phyloP scores from a whole-genome alignment of 2,113 vertebrate genomes.

The Rhea pennata region DNA sequence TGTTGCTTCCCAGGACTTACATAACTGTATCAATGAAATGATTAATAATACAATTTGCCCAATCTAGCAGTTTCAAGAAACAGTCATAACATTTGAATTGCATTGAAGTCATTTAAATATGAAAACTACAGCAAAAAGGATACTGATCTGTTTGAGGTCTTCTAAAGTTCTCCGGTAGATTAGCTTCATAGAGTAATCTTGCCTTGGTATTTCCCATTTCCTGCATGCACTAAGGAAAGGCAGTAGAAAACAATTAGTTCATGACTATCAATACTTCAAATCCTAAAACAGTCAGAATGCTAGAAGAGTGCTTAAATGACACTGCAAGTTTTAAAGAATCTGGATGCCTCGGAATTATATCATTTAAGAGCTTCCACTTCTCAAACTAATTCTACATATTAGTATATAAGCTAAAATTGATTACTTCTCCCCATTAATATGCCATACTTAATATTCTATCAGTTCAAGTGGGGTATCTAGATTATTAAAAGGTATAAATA shows the following conservation, averaged over 20 bases:
- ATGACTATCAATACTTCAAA: not conserved
- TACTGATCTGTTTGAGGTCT: constrained; percentile 99
- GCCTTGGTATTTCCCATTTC: constrained; percentile 97
- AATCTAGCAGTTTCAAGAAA: not conserved
- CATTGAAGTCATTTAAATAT: not conserved
- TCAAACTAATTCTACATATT: not conserved
- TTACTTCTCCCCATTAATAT: not conserved
- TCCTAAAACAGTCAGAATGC: not conserved
- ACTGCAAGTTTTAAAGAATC: not conserved
- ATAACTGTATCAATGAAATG: not conserved
- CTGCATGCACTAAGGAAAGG: constrained; percentile 89
- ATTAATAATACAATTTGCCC: not conserved
- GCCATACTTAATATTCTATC: not conserved
- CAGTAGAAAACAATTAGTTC: not conserved
- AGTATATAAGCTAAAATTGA: not conserved
- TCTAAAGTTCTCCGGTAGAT: constrained; percentile 95
- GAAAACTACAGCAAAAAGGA: constrained; percentile 79
- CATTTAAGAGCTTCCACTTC: not conserved
- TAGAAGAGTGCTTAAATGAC: not conserved
- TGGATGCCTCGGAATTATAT: not conserved
- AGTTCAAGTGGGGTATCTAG: not conserved
- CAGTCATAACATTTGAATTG: not conserved
- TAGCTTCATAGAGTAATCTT: constrained; percentile 92
- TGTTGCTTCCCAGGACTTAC: not conserved
- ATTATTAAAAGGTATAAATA: not conserved